Evolutionary conservation across 2,113 vertebrate genomes (phyloP).

Genomic region (Pygathrix nemaeus): DNA sequence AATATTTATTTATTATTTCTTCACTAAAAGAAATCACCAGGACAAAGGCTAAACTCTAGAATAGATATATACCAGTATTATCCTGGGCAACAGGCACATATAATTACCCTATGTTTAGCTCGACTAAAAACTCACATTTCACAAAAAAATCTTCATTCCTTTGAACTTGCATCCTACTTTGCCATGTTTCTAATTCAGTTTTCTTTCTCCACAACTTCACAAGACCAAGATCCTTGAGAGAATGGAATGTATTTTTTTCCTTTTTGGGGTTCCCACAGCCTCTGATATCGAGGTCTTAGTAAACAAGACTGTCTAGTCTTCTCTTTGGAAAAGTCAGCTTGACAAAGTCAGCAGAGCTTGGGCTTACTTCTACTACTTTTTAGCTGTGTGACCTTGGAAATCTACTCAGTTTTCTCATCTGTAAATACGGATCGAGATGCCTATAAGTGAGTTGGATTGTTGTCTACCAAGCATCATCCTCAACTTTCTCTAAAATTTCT

Average conservation of each 20-base stretch:
- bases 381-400: neutral
- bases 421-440: neutral
- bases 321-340: neutral
- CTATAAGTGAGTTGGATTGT: neutral
- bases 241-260: neutral
- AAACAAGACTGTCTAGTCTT: neutral
- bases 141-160: neutral
- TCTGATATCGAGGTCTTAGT: neutral
- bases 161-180: slow-evolving; percentile 7
- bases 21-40: neutral
- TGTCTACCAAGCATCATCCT: neutral
- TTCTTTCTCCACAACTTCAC: neutral
- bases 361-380: neutral
- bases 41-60: neutral
- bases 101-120: neutral
- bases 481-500: neutral
- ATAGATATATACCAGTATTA: neutral
- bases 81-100: neutral
- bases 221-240: neutral
- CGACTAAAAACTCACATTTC: neutral
- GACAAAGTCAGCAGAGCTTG: neutral
- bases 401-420: neutral
- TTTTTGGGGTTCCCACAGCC: neutral
- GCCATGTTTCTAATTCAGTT: neutral
- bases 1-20: neutral